Evolutionary conservation across 2,888 invertebrate species (phyloP), one percentile per base, ranked within the genome.

Genomic region (Philaethria dido): DNA sequence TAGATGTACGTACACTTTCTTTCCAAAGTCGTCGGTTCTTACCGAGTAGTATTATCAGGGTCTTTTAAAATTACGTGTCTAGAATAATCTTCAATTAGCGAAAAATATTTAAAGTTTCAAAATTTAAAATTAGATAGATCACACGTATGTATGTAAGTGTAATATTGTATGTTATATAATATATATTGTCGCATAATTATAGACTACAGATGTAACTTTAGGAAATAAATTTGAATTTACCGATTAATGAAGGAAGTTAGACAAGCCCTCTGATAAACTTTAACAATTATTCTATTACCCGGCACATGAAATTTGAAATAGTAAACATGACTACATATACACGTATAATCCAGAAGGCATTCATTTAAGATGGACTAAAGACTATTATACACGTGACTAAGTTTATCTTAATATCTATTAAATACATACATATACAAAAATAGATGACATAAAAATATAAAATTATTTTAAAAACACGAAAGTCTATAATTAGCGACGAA

Each of bases 31-130:
- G 50, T 68, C 57, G 63, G 67, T 62, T 59, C 52, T 78, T 80
- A 81, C 76, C 78, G 77, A 78, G 79, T 85, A 86, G 84, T 78
- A 77, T 83, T 79, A 88, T 85, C 88, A 88, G 88, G 88, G 89
- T 89, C 82, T 80, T 82, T 83, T 81, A 80, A 73, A 72, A 80
- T 81, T 81, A 85, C 78, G 79, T 83, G 80, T 82, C 81, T 81
- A 84, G 80, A 77, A 75, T 78, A 85, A 81, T 81, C 80, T 80
- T 85, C 79, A 83, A 84, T 82, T 82, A 87, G 79, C 75, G 73
- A 75, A 77, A 48, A 60, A 59, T 68, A 64, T 54, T 44, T 48
- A 63, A 50, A 59, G 22, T 33, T 57, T 57, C 59, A 33, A 57
- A 67, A 75, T 78, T 74, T 77, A 59, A 61, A 47, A 25, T 64